Evolutionary conservation across 2,797 vertebrate genomes (phyloP).

Genomic region (Cyclura pinguis): DNA sequence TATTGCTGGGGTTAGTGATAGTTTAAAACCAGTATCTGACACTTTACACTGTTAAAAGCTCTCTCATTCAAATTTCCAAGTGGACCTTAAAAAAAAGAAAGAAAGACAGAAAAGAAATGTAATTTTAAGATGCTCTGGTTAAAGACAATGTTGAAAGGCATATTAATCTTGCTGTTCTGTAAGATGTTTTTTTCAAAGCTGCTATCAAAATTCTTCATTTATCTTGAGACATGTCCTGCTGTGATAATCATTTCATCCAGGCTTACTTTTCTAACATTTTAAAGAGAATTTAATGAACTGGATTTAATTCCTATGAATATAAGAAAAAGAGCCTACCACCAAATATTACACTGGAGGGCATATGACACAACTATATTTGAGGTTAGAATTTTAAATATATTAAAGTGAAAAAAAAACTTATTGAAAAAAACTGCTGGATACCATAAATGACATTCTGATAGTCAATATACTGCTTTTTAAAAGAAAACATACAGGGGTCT

Average conservation of each 20-base stretch:
- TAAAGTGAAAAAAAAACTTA: background rate
- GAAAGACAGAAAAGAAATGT: background rate
- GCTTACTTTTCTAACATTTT: constrained; percentile 57
- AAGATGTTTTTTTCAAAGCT: constrained; percentile 28
- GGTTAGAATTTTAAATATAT: constrained; percentile 24
- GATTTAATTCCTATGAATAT: constrained; percentile 45
- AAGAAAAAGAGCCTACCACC: background rate
- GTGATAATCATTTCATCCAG: constrained; percentile 58
- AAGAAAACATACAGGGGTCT: background rate
- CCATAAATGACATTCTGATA: background rate
- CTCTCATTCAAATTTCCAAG: constrained; percentile 38
- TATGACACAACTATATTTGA: background rate
- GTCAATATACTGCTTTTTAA: background rate
- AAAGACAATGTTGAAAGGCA: constrained; percentile 37
- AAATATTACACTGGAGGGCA: constrained; percentile 32
- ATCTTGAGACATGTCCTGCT: constrained; percentile 55
- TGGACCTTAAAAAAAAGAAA: constrained; percentile 23
- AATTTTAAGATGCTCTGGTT: constrained; percentile 51
- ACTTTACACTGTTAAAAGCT: constrained; percentile 50
- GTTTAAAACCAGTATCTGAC: constrained; percentile 41
- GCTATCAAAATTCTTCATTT: constrained; percentile 66
- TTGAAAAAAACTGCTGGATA: background rate
- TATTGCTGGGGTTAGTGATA: background rate
- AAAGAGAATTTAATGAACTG: constrained; percentile 27
- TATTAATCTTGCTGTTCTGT: constrained; percentile 46